A percentile compares a stretch with the other conserved stretches of the same genome.
phyloP scores from a whole-genome alignment of 2,113 vertebrate genomes.

The Callipepla californica region DNA sequence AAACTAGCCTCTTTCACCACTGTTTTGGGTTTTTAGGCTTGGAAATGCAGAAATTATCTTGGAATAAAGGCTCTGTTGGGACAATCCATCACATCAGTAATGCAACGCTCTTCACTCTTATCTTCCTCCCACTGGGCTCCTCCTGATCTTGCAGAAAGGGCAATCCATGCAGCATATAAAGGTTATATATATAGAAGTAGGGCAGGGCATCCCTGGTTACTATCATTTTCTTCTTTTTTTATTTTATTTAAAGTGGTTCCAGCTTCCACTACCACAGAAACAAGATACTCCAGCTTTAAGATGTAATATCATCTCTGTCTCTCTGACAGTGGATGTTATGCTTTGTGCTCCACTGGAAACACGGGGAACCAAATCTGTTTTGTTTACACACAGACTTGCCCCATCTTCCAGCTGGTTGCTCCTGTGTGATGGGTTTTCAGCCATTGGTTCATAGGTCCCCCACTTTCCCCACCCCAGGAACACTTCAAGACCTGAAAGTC shows the following conservation, averaged over 20 bases:
- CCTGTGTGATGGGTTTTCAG: not conserved
- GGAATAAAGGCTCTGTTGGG: not conserved
- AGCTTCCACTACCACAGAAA: conserved; percentile 6
- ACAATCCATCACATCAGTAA: not conserved
- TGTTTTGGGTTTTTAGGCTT: not conserved
- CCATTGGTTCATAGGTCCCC: not conserved
- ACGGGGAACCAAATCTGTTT: not conserved
- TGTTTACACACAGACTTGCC: not conserved
- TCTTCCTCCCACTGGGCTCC: not conserved
- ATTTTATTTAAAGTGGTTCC: not conserved
- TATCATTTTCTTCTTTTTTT: not conserved
- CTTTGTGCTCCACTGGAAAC: not conserved
- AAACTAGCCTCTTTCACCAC: not conserved
- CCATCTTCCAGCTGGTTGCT: not conserved
- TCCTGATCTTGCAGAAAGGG: not conserved
- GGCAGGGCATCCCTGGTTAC: not conserved
- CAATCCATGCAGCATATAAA: not conserved
- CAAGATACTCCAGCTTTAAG: not conserved
- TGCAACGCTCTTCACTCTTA: not conserved
- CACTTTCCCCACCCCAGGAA: not conserved
- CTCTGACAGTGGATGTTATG: not conserved
- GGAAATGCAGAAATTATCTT: not conserved
- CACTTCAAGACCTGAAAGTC: not conserved
- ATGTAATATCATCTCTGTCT: not conserved
- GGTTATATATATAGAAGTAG: not conserved